phyloP scores from a whole-genome alignment of 2,113 vertebrate species.

The Cricetomys ansorgei region DNA sequence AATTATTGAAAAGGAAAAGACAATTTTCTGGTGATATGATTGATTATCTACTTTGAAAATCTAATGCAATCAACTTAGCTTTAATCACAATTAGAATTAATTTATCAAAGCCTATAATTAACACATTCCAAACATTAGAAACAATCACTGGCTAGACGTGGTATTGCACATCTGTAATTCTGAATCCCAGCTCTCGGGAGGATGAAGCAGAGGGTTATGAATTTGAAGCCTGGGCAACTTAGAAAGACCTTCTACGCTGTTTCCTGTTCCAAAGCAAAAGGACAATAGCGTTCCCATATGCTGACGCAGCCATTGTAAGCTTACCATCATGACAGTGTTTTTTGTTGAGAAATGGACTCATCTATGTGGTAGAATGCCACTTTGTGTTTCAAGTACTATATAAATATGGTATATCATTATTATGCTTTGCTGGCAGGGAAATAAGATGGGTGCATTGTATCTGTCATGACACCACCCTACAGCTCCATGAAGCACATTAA shows the following conservation, averaged over 20 bases:
- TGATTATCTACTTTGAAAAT: constrained; percentile 10
- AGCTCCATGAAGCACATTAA: not conserved
- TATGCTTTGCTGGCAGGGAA: not conserved
- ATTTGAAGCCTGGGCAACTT: not conserved
- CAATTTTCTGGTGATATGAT: not conserved
- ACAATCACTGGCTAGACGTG: not conserved
- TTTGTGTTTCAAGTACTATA: not conserved
- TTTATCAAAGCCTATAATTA: not conserved
- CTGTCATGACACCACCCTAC: not conserved
- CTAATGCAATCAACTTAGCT: not conserved
- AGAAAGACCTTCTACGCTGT: not conserved
- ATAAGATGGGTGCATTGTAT: not conserved
- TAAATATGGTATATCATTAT: not conserved
- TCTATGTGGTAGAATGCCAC: not conserved
- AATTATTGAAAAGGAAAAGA: not conserved
- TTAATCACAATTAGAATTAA: not conserved
- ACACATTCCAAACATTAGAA: not conserved
- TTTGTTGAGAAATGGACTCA: not conserved
- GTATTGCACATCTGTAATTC: not conserved
- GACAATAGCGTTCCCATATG: not conserved
- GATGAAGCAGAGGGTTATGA: not conserved
- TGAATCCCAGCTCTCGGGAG: not conserved
- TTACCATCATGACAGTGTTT: not conserved
- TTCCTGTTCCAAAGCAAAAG: not conserved
- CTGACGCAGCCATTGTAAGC: not conserved